phyloP scores from a whole-genome alignment of 1,140 invertebrate species.

The Hylaeus volcanicus region DNA sequence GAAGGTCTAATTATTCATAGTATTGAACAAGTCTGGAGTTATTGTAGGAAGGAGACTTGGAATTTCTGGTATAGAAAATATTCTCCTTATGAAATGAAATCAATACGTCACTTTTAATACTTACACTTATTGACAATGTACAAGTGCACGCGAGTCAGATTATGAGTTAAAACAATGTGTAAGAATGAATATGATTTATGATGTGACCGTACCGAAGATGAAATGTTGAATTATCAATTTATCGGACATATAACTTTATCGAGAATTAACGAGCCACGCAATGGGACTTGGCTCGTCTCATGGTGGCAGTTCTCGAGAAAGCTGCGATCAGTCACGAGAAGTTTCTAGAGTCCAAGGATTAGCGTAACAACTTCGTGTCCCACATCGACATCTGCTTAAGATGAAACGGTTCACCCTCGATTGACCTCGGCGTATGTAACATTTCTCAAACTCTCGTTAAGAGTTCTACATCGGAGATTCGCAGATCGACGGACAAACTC shows the following conservation, averaged over 20 bases:
- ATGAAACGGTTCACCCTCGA: conserved; percentile 57
- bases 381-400: conserved; percentile 67
- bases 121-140: no score
- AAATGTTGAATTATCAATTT: no score
- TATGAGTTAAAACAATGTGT: no score
- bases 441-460: conserved; percentile 67
- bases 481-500: background rate
- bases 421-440: conserved; percentile 51
- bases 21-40: no score
- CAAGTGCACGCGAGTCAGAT: no score
- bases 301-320: conserved; percentile 3
- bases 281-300: background rate
- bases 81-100: no score
- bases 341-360: conserved; percentile 45
- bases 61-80: no score
- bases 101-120: no score
- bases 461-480: conserved; percentile 19
- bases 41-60: no score
- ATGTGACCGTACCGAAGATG: no score
- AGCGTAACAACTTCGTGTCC: conserved; percentile 46
- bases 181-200: no score
- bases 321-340: conserved; percentile 43
- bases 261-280: background rate
- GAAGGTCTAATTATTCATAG: no score
- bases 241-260: background rate